Percentiles rank a stretch among this genome's conserved stretches.
phyloP scores from a whole-genome alignment of 2,797 vertebrate genomes.

The Dromococcyx pavoninus region DNA sequence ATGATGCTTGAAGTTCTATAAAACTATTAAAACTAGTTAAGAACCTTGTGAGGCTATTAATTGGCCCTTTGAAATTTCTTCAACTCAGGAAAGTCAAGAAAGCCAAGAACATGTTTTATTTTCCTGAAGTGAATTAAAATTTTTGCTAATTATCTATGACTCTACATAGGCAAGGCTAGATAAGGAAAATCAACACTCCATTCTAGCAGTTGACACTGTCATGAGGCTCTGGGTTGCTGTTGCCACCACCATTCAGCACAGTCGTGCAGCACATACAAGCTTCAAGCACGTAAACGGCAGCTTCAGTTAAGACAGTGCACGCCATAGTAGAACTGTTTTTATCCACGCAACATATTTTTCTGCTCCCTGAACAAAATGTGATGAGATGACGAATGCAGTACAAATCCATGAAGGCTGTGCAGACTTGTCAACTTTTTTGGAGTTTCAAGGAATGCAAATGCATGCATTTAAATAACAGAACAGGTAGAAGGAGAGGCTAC shows the following conservation, averaged over 20 bases:
- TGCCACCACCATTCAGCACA: neutral
- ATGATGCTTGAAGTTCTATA: neutral
- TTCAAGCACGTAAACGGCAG: neutral
- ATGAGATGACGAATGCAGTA: neutral
- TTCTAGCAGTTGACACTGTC: neutral
- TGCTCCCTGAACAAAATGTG: neutral
- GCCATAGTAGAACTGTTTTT: neutral
- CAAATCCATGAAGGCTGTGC: neutral
- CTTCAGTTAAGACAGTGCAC: neutral
- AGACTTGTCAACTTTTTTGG: neutral
- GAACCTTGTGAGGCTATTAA: neutral
- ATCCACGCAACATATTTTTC: neutral
- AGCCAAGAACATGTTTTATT: neutral
- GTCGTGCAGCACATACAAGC: neutral
- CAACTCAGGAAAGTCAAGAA: neutral
- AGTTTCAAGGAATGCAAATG: neutral
- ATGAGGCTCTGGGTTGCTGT: neutral
- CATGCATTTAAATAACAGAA: neutral
- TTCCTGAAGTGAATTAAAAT: neutral
- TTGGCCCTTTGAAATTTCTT: neutral
- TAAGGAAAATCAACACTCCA: neutral
- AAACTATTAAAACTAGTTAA: neutral
- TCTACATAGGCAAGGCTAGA: neutral
- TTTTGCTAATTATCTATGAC: neutral
- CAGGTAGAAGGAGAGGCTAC: neutral